phyloP scores from a whole-genome alignment of 2,888 invertebrate species.

The Apotomis turbidana region DNA sequence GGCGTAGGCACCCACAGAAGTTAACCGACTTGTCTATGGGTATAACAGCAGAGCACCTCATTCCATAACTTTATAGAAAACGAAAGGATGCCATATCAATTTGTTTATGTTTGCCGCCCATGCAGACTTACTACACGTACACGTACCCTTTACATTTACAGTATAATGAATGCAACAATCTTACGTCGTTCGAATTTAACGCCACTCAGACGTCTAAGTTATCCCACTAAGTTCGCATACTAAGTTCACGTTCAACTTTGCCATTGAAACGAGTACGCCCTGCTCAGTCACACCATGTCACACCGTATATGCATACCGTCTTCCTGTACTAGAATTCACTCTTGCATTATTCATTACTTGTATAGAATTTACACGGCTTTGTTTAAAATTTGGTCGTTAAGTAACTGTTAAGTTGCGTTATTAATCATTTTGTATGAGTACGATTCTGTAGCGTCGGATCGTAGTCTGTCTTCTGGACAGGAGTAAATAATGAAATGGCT shows the following conservation, averaged over 20 bases:
- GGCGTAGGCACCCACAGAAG: too few relatives aligned
- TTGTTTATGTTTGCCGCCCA: too few relatives aligned
- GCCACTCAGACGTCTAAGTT: not conserved
- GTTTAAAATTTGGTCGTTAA: conserved; percentile 30
- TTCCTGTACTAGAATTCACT: conserved; percentile 47
- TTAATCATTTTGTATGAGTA: conserved; percentile 2
- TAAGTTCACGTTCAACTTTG: conserved; percentile 37
- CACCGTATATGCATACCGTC: conserved; percentile 37
- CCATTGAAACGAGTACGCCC: conserved; percentile 38
- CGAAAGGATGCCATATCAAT: too few relatives aligned
- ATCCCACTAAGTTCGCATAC: conserved; percentile 12
- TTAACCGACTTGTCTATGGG: too few relatives aligned
- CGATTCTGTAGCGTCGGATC: not conserved
- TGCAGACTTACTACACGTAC: not conserved
- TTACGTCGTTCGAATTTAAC: conserved; percentile 6
- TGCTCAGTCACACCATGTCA: conserved; percentile 15
- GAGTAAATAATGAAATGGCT: not conserved
- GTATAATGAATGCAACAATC: not conserved
- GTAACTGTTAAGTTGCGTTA: conserved; percentile 18
- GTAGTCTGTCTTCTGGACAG: not conserved
- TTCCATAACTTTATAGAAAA: too few relatives aligned
- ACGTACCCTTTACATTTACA: not conserved
- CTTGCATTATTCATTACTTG: conserved; percentile 50
- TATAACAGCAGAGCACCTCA: too few relatives aligned
- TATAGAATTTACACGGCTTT: conserved; percentile 34